Conservation (phyloP, 1,140 invertebrate genomes). For the Drosophila burlai region DNA sequence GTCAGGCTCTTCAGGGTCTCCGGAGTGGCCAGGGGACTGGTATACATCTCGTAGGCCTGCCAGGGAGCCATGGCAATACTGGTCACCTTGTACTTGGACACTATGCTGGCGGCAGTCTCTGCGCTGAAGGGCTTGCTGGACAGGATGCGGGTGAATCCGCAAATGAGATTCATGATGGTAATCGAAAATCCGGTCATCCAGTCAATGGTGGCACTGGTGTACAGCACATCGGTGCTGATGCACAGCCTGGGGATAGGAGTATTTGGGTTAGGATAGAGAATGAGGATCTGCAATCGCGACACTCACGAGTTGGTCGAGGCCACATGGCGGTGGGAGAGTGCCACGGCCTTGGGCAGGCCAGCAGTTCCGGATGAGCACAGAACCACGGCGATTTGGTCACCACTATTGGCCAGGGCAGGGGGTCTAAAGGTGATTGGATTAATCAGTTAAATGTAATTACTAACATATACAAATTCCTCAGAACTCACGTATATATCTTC, state of each 20-base stretch:
- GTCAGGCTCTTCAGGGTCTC: constrained; percentile 31
- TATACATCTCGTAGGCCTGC: constrained; percentile 65
- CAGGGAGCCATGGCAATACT: constrained; percentile 49
- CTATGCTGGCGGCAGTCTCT: constrained; percentile 2
- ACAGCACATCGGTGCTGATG: constrained; percentile 45
- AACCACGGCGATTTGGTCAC: constrained; percentile 69
- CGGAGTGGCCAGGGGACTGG: constrained; percentile 32
- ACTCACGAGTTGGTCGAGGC: constrained; percentile 37
- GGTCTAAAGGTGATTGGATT: constrained; percentile 29
- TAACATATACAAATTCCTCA: accelerated
- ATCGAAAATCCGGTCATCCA: constrained; percentile 59
- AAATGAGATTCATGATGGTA: constrained; percentile 39
- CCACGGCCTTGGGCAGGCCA: constrained; percentile 91
- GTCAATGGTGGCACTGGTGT: constrained; percentile 55
- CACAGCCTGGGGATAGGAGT: constrained; percentile 19
- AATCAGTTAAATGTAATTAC: no score
- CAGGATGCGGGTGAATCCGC: constrained; percentile 43
- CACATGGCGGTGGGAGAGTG: constrained; percentile 86
- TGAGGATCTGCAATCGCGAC: background rate
- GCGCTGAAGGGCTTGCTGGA: constrained; percentile 41
- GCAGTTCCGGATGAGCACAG: constrained; percentile 90
- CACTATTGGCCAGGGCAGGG: constrained; percentile 19
- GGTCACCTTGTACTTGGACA: constrained; percentile 47
- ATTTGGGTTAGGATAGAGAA: background rate
- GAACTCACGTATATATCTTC: constrained; percentile 46